Evolutionary conservation across 2,888 invertebrate genomes (phyloP).

Genomic region (Orthosia incerta): DNA sequence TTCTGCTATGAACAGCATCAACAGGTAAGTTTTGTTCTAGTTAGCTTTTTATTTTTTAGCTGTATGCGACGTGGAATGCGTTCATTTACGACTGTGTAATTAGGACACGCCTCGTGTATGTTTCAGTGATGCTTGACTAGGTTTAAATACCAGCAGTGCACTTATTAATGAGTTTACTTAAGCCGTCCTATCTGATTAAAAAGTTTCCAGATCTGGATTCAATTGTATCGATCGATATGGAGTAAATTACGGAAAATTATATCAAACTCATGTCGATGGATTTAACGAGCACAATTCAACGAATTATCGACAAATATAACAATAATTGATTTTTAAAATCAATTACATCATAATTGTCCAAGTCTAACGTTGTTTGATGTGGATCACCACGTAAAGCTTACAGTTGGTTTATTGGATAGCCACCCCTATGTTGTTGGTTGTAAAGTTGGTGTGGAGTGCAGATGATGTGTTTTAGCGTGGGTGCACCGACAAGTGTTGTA

Average conservation of each 20-base stretch:
- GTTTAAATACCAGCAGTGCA: background rate
- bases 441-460: conserved; percentile 70
- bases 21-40: conserved; percentile 88
- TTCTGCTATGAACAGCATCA: conserved; percentile 92
- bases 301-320: conserved; percentile 52
- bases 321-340: conserved; percentile 61
- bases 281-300: conserved; percentile 32
- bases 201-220: conserved; percentile 8
- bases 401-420: conserved; percentile 44
- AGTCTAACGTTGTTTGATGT: conserved; percentile 63
- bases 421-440: conserved; percentile 63
- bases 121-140: conserved; percentile 13
- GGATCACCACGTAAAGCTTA: conserved; percentile 30
- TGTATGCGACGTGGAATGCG: conserved; percentile 11
- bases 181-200: background rate
- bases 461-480: conserved; percentile 76
- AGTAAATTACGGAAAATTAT: conserved; percentile 39
- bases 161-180: background rate
- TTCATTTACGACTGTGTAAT: conserved; percentile 8
- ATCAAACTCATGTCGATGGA: conserved; percentile 43
- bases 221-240: conserved; percentile 8
- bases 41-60: conserved; percentile 23
- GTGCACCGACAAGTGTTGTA: conserved; percentile 86
- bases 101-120: conserved; percentile 4
- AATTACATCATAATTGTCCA: conserved; percentile 66